Conservation (phyloP, 2,797 vertebrate species). For the Arrhamphus sclerolepis region DNA sequence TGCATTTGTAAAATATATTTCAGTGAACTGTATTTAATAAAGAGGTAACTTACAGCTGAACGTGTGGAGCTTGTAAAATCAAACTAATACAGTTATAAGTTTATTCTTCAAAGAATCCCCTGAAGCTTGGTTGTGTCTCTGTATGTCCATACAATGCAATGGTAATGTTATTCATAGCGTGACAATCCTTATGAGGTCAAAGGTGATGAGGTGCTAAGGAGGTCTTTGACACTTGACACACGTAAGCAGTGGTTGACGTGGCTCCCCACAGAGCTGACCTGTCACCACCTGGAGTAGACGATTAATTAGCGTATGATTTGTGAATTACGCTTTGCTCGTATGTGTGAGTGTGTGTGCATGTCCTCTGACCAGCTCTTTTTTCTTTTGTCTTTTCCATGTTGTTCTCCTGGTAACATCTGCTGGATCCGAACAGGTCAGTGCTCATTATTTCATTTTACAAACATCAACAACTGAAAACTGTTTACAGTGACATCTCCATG, state of each 20-base stretch:
- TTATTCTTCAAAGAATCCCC: background rate
- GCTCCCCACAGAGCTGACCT: conserved; percentile 68
- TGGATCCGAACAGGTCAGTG: conserved; percentile 59
- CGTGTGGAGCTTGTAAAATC: background rate
- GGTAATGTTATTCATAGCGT: conserved; percentile 57
- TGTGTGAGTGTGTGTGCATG: conserved; percentile 3
- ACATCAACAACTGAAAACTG: too few species aligned
- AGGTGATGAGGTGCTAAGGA: conserved; percentile 74
- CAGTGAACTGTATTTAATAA: too few species aligned
- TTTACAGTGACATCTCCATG: too few species aligned
- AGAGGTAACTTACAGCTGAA: too few species aligned
- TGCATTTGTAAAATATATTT: too few species aligned
- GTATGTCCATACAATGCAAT: conserved; percentile 15
- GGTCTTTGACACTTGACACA: conserved; percentile 74
- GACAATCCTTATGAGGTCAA: conserved; percentile 58
- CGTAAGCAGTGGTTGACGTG: conserved; percentile 26
- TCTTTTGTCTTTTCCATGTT: conserved; percentile 52
- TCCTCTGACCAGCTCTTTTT: conserved; percentile 27
- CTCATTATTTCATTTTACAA: conserved; percentile 7
- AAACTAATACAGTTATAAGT: background rate
- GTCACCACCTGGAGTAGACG: conserved; percentile 74
- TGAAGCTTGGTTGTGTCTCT: background rate
- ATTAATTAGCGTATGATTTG: conserved; percentile 76
- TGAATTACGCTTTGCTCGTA: conserved; percentile 49
- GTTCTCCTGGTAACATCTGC: background rate